Conservation (phyloP, 2,113 vertebrate genomes). For the Gymnarchus niloticus region DNA sequence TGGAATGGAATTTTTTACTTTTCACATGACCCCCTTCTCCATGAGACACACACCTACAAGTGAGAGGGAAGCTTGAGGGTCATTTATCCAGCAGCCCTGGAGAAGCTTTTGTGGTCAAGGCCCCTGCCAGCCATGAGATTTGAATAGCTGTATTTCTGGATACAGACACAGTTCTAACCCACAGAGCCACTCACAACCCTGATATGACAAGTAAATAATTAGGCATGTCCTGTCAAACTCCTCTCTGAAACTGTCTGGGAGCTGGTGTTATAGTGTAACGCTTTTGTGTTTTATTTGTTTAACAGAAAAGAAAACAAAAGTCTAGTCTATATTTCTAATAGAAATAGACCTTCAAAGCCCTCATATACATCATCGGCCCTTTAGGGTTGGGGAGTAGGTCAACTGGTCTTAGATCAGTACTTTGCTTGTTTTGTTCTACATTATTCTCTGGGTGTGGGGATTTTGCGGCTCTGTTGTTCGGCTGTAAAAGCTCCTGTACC, state of each 20-base stretch:
- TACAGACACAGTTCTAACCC: too few species aligned
- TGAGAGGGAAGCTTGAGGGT: too few species aligned
- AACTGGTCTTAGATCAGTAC: neutral
- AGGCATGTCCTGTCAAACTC: neutral
- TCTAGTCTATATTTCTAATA: neutral
- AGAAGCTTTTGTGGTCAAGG: too few species aligned
- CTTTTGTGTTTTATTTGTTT: too few species aligned
- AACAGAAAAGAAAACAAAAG: neutral
- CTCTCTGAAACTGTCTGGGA: neutral
- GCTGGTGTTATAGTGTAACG: neutral
- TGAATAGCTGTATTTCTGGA: too few species aligned
- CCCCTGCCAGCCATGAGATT: too few species aligned
- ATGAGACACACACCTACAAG: too few species aligned
- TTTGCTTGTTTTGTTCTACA: neutral
- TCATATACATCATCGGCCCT: neutral
- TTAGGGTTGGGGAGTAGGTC: neutral
- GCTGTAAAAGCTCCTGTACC: constrained; percentile 44
- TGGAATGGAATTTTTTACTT: too few species aligned
- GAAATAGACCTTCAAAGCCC: neutral
- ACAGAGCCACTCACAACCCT: too few species aligned
- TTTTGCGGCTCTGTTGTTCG: constrained; percentile 30
- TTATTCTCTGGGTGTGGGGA: neutral
- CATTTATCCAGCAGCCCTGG: too few species aligned
- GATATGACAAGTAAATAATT: neutral
- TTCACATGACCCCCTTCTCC: too few species aligned